These are phyloP conservation scores for Catocala fraxini DNA, from an alignment of 2,888 invertebrate species.

Conservation along the genomic window DNA sequence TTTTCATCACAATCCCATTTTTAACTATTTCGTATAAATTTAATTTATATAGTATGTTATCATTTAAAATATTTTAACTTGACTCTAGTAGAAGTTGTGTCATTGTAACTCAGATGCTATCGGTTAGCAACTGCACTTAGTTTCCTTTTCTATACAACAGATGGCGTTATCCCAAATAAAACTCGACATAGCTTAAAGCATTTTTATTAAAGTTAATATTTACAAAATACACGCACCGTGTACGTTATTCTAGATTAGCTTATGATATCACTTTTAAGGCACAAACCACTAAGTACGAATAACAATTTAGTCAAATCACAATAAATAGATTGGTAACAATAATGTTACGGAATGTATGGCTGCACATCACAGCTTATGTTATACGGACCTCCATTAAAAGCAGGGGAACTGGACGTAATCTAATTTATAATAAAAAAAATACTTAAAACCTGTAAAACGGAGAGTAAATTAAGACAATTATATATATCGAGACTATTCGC, in stretches of 20 bases:
- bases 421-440: neutral
- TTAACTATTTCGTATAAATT: too few relatives aligned
- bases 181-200: constrained; percentile 38
- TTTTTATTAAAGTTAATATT: constrained; percentile 53
- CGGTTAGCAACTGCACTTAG: too few relatives aligned
- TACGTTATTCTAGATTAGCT: constrained; percentile 49
- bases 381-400: neutral
- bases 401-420: neutral
- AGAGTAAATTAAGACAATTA: too few relatives aligned
- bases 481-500: too few relatives aligned
- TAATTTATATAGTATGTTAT: too few relatives aligned
- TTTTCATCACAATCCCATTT: too few relatives aligned
- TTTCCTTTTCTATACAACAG: constrained; percentile 14
- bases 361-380: constrained; percentile 28
- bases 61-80: too few relatives aligned
- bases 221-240: constrained; percentile 52
- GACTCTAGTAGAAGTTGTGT: too few relatives aligned
- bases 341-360: constrained; percentile 35
- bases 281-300: constrained; percentile 65
- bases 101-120: too few relatives aligned
- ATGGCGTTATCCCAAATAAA: constrained; percentile 24
- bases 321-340: constrained; percentile 74
- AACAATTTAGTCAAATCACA: constrained; percentile 55
- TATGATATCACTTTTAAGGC: constrained; percentile 70
- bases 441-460: neutral